Percentiles rank a stretch among this genome's conserved stretches.
Conservation (phyloP, 1,140 invertebrate genomes). For the Papilio helenus region DNA sequence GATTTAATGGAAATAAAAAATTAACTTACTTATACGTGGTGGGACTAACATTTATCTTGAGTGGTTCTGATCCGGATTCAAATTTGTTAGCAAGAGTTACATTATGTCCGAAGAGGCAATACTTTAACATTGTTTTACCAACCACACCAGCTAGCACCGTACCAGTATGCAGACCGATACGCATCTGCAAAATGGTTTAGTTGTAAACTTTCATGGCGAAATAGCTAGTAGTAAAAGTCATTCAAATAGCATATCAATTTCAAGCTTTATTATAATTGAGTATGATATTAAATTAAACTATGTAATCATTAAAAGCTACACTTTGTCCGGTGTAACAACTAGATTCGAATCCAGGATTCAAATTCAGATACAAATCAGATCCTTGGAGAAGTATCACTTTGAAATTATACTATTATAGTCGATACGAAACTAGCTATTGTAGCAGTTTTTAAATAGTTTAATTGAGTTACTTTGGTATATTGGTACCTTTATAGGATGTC, state of each 20-base stretch:
- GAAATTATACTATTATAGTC: not conserved
- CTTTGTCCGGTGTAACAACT: too few relatives aligned
- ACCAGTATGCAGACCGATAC: constrained; percentile 96
- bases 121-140: constrained; percentile 95
- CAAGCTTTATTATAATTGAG: not conserved
- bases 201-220: not conserved
- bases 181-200: constrained; percentile 86
- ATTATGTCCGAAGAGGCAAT: constrained; percentile 96
- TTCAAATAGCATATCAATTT: not conserved
- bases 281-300: too few relatives aligned
- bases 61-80: constrained; percentile 95
- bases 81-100: constrained; percentile 97
- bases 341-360: too few relatives aligned
- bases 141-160: constrained; percentile 95
- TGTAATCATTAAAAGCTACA: too few relatives aligned
- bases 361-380: too few relatives aligned
- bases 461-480: not conserved
- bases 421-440: not conserved
- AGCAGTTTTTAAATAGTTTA: not conserved
- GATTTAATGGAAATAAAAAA: not conserved
- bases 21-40: constrained; percentile 93
- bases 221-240: not conserved
- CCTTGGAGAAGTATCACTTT: too few relatives aligned
- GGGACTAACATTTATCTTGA: constrained; percentile 95
- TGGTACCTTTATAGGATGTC: constrained; percentile 92